Percentiles rank a stretch among this genome's conserved stretches.
These are phyloP conservation scores for Boulengeromyrus knoepffleri DNA, from an alignment of 2,113 vertebrate genomes.

Conservation along the genomic window DNA sequence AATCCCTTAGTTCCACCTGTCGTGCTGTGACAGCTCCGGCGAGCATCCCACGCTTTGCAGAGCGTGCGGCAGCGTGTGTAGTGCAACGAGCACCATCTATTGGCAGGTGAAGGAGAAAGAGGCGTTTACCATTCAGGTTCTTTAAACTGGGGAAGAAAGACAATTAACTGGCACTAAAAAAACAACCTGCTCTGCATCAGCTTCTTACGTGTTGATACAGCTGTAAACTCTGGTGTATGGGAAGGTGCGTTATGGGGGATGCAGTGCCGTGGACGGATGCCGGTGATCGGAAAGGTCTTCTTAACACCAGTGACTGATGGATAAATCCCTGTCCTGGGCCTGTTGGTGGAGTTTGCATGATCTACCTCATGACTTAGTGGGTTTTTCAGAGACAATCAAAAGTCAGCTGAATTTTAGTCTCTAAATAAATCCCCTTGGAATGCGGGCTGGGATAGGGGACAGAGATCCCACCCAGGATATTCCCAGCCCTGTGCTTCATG, in stretches of 20 bases:
- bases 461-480: neutral
- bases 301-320: neutral
- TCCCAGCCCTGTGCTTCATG: neutral
- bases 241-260: neutral
- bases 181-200: neutral
- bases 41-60: neutral
- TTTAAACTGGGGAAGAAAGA: neutral
- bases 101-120: neutral
- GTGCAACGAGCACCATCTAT: neutral
- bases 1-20: neutral
- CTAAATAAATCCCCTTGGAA: neutral
- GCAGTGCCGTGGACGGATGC: neutral
- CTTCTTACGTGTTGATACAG: neutral
- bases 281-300: neutral
- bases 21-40: neutral
- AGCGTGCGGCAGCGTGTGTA: neutral
- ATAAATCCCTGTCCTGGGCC: neutral
- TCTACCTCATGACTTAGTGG: neutral
- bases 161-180: too few species aligned
- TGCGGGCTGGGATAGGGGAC: neutral
- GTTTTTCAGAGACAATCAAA: neutral
- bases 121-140: neutral
- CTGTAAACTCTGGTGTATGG: neutral
- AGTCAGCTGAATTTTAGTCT: neutral
- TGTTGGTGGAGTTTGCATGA: neutral